Percentiles rank a stretch among this genome's conserved stretches.
Conservation (phyloP, 2,797 vertebrate species). For the Danio albolineatus region DNA sequence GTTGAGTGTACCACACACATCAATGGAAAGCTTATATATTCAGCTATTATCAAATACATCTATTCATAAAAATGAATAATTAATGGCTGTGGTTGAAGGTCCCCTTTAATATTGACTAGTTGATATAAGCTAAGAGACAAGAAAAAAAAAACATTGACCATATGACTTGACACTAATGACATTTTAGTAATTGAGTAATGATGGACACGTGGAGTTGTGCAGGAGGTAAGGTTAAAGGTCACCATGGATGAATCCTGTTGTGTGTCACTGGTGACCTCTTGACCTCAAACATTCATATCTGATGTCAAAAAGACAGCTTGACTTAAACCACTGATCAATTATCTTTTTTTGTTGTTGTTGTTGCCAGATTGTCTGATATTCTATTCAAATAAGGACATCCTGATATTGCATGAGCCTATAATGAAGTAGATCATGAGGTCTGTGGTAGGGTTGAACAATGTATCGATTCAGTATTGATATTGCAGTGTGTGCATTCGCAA, state of each 20-base stretch:
- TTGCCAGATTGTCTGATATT: too few relatives aligned
- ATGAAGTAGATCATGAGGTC: background rate
- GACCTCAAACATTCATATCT: constrained; percentile 35
- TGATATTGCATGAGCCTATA: background rate
- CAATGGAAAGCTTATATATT: too few relatives aligned
- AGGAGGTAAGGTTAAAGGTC: constrained; percentile 13
- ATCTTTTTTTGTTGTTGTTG: too few relatives aligned
- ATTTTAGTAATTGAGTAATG: constrained; percentile 33
- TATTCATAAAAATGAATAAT: too few relatives aligned
- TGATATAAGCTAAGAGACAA: background rate
- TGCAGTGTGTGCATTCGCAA: too few relatives aligned
- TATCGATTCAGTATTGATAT: too few relatives aligned
- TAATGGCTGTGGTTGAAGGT: too few relatives aligned
- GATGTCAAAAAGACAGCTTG: background rate
- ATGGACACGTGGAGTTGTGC: background rate
- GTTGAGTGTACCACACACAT: too few relatives aligned
- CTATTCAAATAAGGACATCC: background rate
- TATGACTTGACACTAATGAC: constrained; percentile 23
- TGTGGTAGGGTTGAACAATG: too few relatives aligned
- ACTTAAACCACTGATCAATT: constrained; percentile 7
- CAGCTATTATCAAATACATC: too few relatives aligned
- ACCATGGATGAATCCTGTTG: background rate
- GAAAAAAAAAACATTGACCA: background rate
- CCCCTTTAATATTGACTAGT: background rate
- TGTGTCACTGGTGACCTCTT: constrained; percentile 23